Evolutionary conservation across 2,888 invertebrate genomes (phyloP).

Genomic region (Lydus trimaculatus): DNA sequence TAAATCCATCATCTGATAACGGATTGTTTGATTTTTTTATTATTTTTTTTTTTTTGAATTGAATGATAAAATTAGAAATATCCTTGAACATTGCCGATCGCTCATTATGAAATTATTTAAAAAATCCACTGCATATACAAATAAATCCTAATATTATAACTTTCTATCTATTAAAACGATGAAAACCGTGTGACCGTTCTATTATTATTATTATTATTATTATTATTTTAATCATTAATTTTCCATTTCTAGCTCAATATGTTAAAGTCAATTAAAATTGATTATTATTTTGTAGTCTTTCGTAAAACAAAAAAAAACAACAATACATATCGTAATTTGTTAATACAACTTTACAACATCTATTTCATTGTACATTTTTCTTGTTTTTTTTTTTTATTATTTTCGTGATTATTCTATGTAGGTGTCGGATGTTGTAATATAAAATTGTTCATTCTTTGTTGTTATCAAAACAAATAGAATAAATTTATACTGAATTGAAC

Average conservation of each 20-base stretch:
- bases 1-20: too few relatives aligned
- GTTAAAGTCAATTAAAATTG: neutral
- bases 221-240: too few relatives aligned
- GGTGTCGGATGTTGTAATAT: constrained; percentile 6
- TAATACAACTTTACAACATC: neutral
- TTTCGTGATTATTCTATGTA: neutral
- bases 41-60: neutral
- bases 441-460: neutral
- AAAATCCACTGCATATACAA: neutral
- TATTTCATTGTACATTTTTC: neutral
- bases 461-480: neutral
- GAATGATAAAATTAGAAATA: neutral
- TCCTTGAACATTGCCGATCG: neutral
- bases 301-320: too few relatives aligned
- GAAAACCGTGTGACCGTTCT: neutral
- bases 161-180: neutral
- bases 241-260: too few relatives aligned
- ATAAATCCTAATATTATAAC: too few relatives aligned
- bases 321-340: too few relatives aligned
- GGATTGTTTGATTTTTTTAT: neutral
- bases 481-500: neutral
- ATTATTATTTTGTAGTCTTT: neutral
- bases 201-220: too few relatives aligned
- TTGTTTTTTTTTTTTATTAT: neutral
- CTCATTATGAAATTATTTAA: neutral